These are phyloP conservation scores for Jaculus jaculus DNA, from an alignment of 2,113 vertebrate genomes.

Conservation along the genomic window DNA sequence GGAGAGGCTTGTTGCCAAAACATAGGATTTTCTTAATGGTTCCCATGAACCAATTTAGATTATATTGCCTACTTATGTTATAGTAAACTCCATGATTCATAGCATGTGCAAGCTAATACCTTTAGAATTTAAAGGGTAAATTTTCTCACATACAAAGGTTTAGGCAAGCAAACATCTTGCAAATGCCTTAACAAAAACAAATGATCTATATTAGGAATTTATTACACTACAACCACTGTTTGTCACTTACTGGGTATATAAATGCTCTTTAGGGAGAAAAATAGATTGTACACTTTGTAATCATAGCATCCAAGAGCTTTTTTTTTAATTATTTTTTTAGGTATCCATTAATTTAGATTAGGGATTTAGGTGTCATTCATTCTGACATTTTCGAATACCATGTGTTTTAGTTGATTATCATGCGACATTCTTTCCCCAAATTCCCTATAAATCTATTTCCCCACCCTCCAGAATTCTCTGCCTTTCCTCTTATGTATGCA, in stretches of 20 bases:
- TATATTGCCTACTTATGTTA: not conserved
- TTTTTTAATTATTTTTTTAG: not conserved
- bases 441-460: too few relatives aligned
- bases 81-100: slow-evolving; percentile 18
- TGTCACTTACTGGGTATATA: too few relatives aligned
- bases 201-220: not conserved
- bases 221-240: not conserved
- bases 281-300: not conserved
- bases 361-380: too few relatives aligned
- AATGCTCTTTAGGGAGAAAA: not conserved
- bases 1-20: not conserved
- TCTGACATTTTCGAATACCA: too few relatives aligned
- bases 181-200: slow-evolving; percentile 12
- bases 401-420: too few relatives aligned
- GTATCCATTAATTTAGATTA: too few relatives aligned
- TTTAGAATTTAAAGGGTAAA: not conserved
- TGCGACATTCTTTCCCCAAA: too few relatives aligned
- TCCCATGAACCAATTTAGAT: not conserved
- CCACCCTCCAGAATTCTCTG: too few relatives aligned
- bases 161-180: slow-evolving; percentile 18
- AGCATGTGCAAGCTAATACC: not conserved
- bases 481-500: too few relatives aligned
- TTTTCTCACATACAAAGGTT: slow-evolving; percentile 13
- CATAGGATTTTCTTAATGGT: not conserved
- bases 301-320: not conserved